Conservation (phyloP, 2,888 invertebrate species). For the Oxyteleia sp. region DNA sequence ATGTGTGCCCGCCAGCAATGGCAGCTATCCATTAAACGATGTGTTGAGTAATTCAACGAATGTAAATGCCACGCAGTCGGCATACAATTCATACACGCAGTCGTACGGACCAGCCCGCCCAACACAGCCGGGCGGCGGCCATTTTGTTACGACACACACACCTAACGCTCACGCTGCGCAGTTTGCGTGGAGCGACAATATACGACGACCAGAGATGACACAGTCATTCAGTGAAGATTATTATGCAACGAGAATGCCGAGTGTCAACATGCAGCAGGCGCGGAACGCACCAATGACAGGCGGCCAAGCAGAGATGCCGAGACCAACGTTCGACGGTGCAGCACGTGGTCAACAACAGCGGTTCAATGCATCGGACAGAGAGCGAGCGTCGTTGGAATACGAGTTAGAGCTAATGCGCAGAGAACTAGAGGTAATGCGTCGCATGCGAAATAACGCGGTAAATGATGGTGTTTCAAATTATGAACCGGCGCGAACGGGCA, state of each 20-base stretch:
- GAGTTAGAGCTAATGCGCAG: neutral
- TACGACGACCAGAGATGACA: slow-evolving; percentile 3
- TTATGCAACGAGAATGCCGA: neutral
- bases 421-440: neutral
- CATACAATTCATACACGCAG: neutral
- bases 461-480: neutral
- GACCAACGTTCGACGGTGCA: neutral
- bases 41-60: neutral
- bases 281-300: slow-evolving; percentile 2
- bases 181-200: slow-evolving; percentile 15
- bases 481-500: neutral
- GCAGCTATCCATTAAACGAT: neutral
- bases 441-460: neutral
- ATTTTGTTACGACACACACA: neutral
- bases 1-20: neutral
- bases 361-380: neutral
- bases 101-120: neutral
- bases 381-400: neutral
- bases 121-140: neutral
- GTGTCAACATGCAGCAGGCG: neutral
- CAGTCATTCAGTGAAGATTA: neutral
- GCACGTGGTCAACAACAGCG: neutral
- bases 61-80: neutral
- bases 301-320: neutral
- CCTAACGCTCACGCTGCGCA: slow-evolving; percentile 32